Conservation (phyloP, 2,888 invertebrate species). For the Nemotelus pantherinus region DNA sequence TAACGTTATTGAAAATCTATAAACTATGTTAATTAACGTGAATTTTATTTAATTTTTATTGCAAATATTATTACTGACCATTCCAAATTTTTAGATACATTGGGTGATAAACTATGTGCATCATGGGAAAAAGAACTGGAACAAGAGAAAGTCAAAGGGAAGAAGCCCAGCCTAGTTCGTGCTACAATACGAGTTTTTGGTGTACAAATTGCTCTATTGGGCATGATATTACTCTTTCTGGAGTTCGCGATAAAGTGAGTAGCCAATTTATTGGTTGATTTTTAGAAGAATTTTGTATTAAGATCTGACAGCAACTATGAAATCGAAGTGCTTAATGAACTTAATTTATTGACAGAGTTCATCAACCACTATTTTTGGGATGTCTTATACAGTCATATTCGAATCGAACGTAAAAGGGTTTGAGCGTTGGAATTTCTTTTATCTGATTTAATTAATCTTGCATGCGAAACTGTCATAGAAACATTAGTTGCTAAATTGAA, state of each 20-base stretch:
- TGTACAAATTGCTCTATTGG: slow-evolving; percentile 68
- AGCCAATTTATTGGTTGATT: background rate
- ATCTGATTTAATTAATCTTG: background rate
- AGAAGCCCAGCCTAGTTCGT: slow-evolving; percentile 68
- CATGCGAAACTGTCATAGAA: no score
- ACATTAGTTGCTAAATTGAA: no score
- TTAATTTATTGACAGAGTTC: slow-evolving; percentile 30
- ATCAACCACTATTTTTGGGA: slow-evolving; percentile 45
- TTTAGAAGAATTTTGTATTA: background rate
- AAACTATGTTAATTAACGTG: no score
- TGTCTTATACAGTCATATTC: slow-evolving; percentile 32
- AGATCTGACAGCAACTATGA: background rate
- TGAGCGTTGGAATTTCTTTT: slow-evolving; percentile 20
- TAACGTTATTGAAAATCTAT: no score
- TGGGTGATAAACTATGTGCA: slow-evolving; percentile 70
- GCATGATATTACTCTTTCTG: slow-evolving; percentile 69
- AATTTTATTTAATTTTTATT: no score
- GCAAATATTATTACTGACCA: no score
- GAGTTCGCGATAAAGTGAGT: slow-evolving; percentile 70
- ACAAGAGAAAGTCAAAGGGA: slow-evolving; percentile 59
- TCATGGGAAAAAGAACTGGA: slow-evolving; percentile 70
- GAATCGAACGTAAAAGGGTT: slow-evolving; percentile 41
- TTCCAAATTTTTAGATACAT: slow-evolving; percentile 46
- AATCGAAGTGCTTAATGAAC: background rate
- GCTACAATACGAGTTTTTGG: slow-evolving; percentile 72